Conservation (phyloP, 1,140 invertebrate species). For the Zaprionus vittiger region DNA sequence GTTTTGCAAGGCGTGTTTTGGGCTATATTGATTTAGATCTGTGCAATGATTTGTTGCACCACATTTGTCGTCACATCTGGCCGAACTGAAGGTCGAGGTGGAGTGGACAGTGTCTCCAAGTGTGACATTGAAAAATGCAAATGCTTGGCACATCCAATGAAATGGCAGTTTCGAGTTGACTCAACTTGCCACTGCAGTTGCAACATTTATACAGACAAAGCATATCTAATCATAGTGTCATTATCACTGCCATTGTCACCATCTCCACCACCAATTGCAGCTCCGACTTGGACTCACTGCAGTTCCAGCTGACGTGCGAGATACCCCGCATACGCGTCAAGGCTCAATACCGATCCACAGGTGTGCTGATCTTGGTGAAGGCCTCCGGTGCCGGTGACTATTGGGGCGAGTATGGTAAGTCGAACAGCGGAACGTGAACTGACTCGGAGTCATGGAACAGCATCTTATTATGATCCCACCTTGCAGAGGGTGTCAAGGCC, state of each 20-base stretch:
- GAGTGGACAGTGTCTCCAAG: slow-evolving; percentile 21
- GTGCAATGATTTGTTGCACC: slow-evolving; percentile 39
- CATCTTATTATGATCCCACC: not conserved
- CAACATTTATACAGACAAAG: not conserved
- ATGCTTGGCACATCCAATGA: slow-evolving; percentile 61
- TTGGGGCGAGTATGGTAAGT: slow-evolving; percentile 93
- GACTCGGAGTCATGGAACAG: not conserved
- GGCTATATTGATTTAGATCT: slow-evolving; percentile 18
- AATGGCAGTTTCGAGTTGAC: slow-evolving; percentile 60
- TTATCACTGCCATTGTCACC: slow-evolving; percentile 69
- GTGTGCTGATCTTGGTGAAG: slow-evolving; percentile 90
- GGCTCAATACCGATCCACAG: slow-evolving; percentile 91
- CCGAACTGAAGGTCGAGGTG: slow-evolving; percentile 40
- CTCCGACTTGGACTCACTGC: slow-evolving; percentile 90
- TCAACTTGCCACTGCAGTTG: not conserved
- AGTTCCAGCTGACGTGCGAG: slow-evolving; percentile 91
- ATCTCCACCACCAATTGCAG: slow-evolving; percentile 83
- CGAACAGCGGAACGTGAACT: not conserved
- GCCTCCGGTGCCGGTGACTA: slow-evolving; percentile 93
- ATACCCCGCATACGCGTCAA: slow-evolving; percentile 91
- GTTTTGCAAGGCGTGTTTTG: slow-evolving; percentile 15
- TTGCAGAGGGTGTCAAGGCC: slow-evolving; percentile 90
- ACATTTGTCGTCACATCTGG: slow-evolving; percentile 30
- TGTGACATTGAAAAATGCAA: slow-evolving; percentile 55
- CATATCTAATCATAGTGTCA: slow-evolving; percentile 51